Conservation (phyloP, 1,140 invertebrate species). For the Brachionus plicatilis region DNA sequence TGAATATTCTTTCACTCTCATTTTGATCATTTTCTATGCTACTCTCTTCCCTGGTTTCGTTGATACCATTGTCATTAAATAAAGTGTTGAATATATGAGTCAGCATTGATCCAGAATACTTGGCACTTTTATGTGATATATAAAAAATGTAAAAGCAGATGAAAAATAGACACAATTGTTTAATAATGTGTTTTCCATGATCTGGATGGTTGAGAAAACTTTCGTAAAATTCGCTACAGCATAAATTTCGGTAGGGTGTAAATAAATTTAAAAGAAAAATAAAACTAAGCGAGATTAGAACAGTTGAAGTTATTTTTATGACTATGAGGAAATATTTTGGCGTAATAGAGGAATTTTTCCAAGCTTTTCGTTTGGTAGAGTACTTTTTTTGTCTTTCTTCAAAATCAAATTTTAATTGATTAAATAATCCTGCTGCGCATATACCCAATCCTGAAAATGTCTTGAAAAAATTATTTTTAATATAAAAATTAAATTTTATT, state of each 20-base stretch:
- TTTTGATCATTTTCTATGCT: neutral
- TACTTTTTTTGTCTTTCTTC: neutral
- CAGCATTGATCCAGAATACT: neutral
- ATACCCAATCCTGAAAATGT: neutral
- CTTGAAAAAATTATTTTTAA: neutral
- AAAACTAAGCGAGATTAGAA: neutral
- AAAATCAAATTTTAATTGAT: neutral
- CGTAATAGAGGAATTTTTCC: neutral
- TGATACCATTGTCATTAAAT: neutral
- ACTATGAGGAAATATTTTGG: neutral
- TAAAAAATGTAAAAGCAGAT: slow-evolving; percentile 26
- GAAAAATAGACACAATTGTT: neutral
- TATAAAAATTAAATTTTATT: neutral
- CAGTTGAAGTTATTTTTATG: neutral
- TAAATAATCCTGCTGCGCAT: neutral
- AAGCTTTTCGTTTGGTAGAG: neutral
- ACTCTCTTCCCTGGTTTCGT: neutral
- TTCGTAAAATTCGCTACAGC: neutral
- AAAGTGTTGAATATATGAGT: neutral
- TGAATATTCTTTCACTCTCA: neutral
- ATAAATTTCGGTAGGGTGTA: neutral
- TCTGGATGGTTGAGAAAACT: neutral
- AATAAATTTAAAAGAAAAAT: neutral
- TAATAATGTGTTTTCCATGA: neutral
- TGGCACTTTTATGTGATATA: neutral